Evolutionary conservation across 2,797 vertebrate genomes (phyloP), one percentile per base, ranked within the genome.

Genomic region (Nannoperca australis): DNA sequence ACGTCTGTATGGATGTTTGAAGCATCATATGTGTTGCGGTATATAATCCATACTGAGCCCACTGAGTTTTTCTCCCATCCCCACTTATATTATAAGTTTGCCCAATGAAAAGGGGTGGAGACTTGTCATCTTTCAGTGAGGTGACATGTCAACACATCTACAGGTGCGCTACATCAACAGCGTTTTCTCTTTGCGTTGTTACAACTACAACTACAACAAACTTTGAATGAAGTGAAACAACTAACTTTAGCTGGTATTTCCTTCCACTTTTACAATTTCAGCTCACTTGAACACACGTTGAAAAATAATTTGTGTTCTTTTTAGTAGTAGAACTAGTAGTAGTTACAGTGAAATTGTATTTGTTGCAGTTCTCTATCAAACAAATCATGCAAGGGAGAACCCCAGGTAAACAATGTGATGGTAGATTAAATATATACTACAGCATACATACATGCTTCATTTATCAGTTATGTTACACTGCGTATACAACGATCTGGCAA

Each of bases 91-190:
- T 49, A 70, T 76, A 40, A 76, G 51, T 54, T 13, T 70, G 13
- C 27, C 54, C 51, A 20, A 24, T 34, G 44, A n/a, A 32, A 79
- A 9, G 30, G 61, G 53, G 62, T 40, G 68, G 68, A n/a, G 51
- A 24, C 44, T 9, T 54, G 61, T 70, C 67, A 51, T 34, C 32
- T 69, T 59, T 75, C 64, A 74, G 27, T 66, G 42, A 66, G 45
- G 51, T 70, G 67, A 76, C 75, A 69, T 51, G 58, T 79, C 73
- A 61, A 38, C 78, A 72, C 69, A 27, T 74, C 55, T 65, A 53
- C 66, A 81, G 68, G 76, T 78, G 70, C 53, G 59, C 70, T 59
- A 63, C 51, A 51, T 78, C 76, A 72, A 7, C 76, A n/a, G 15
- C 55, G 70, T 70, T 38, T 74, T 70, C 24, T 14, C 12, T 30